These are phyloP conservation scores for Hippoglossus stenolepis DNA, from an alignment of 2,113 vertebrate species.

Conservation along the genomic window DNA sequence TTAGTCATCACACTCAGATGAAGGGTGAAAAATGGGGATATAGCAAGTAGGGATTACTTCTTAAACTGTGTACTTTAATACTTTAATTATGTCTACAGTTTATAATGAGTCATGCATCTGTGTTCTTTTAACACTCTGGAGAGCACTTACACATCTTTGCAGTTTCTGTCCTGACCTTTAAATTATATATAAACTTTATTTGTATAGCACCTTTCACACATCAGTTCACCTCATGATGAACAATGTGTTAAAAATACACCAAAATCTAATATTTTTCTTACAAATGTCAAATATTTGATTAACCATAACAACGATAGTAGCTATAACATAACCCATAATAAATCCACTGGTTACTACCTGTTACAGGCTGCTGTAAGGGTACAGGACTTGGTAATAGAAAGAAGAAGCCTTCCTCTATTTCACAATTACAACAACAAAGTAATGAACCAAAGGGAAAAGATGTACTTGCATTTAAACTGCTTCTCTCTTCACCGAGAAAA, in stretches of 20 bases:
- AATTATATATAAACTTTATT: too few species aligned
- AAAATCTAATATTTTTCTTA: too few species aligned
- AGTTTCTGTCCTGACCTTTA: background rate
- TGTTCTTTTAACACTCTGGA: background rate
- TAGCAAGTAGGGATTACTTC: background rate
- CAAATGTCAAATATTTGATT: too few species aligned
- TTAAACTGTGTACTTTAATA: constrained; percentile 1
- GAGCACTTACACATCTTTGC: too few species aligned
- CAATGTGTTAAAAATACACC: too few species aligned
- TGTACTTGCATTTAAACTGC: background rate
- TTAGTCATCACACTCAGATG: constrained; percentile 14
- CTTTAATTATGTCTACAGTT: background rate
- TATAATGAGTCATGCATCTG: too few species aligned
- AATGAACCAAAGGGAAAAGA: background rate
- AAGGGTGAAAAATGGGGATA: background rate
- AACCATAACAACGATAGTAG: too few species aligned
- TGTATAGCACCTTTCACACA: too few species aligned
- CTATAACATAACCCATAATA: too few species aligned
- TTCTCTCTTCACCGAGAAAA: background rate
- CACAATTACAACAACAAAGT: background rate
- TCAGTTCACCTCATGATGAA: too few species aligned
- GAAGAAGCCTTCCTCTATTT: too few species aligned
- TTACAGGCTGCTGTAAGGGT: background rate
- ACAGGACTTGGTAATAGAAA: background rate
- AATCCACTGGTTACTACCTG: too few species aligned